These are phyloP conservation scores for Sinocyclocheilus maitianheensis DNA, from an alignment of 2,113 vertebrate species.

Conservation along the genomic window DNA sequence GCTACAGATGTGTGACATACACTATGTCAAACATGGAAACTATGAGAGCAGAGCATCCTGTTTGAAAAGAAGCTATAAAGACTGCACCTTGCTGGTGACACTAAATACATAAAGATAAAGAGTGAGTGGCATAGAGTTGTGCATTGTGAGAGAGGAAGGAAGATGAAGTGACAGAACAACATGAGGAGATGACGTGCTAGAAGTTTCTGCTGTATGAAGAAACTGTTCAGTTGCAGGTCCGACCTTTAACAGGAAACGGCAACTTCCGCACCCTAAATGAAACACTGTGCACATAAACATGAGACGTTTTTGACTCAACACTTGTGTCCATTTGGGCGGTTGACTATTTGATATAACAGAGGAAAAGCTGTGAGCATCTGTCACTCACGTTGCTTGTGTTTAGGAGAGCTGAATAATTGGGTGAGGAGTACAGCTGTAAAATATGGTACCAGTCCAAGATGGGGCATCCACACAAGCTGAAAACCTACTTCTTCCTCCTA, in stretches of 20 bases:
- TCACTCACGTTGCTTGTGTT: slow-evolving; percentile 6
- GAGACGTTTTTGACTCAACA: slow-evolving; percentile 29
- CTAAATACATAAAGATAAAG: neutral
- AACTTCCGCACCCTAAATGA: slow-evolving; percentile 70
- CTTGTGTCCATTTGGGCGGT: neutral
- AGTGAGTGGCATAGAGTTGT: neutral
- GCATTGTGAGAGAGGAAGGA: slow-evolving; percentile 40
- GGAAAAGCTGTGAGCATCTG: neutral
- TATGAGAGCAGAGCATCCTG: neutral
- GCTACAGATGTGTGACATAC: neutral
- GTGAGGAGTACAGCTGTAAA: neutral
- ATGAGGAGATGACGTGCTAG: slow-evolving; percentile 27
- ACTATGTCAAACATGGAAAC: neutral
- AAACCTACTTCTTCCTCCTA: slow-evolving; percentile 66
- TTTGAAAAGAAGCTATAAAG: neutral
- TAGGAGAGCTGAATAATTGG: neutral
- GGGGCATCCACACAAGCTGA: slow-evolving; percentile 47
- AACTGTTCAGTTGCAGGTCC: slow-evolving; percentile 63
- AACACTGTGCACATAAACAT: slow-evolving; percentile 28
- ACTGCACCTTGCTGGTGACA: neutral
- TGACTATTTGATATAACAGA: neutral
- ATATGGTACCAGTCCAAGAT: slow-evolving; percentile 63
- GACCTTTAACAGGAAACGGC: slow-evolving; percentile 75
- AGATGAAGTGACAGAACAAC: slow-evolving; percentile 42
- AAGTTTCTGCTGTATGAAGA: slow-evolving; percentile 40